Evolutionary conservation across 37 sponge, comb jelly and placozoan genomes (phyloP).

Genomic region (Ephydatia muelleri): DNA sequence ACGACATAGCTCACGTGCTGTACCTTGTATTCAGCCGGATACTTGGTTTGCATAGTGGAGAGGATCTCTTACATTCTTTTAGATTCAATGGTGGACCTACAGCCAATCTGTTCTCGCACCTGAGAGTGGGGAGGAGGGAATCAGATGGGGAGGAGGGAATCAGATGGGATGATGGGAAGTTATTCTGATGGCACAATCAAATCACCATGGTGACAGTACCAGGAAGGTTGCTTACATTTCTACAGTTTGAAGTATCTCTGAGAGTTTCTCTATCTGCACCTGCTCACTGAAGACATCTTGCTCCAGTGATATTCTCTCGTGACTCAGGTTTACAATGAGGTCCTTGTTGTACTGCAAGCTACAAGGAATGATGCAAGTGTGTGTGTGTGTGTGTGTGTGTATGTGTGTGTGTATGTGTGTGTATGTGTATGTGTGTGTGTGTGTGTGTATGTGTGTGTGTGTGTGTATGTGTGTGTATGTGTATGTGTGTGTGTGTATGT

Average conservation of each 20-base stretch:
- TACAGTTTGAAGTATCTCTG: constrained; percentile 58
- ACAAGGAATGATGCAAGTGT: neutral
- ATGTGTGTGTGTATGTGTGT: too few species aligned
- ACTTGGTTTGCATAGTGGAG: constrained; percentile 55
- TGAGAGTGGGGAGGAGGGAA: neutral
- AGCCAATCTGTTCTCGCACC: constrained; percentile 23
- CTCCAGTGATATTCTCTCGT: constrained; percentile 70
- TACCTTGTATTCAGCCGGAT: constrained; percentile 75
- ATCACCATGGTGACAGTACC: neutral
- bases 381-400: too few species aligned
- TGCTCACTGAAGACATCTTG: constrained; percentile 45
- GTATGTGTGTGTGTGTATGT: too few species aligned
- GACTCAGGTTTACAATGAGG: constrained; percentile 72
- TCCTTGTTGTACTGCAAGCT: constrained; percentile 81
- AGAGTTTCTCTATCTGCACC: constrained; percentile 63
- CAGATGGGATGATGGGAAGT: neutral
- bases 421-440: neutral
- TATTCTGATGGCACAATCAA: too few species aligned
- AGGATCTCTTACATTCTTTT: constrained; percentile 80
- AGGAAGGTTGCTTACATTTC: constrained; percentile 67
- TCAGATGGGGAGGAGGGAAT: neutral
- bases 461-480: too few species aligned
- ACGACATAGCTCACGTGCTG: neutral
- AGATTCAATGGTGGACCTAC: constrained; percentile 53
- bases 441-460: constrained; percentile 4